Evolutionary conservation across 2,113 vertebrate genomes (phyloP).

Genomic region (Nothoprocta pentlandii): DNA sequence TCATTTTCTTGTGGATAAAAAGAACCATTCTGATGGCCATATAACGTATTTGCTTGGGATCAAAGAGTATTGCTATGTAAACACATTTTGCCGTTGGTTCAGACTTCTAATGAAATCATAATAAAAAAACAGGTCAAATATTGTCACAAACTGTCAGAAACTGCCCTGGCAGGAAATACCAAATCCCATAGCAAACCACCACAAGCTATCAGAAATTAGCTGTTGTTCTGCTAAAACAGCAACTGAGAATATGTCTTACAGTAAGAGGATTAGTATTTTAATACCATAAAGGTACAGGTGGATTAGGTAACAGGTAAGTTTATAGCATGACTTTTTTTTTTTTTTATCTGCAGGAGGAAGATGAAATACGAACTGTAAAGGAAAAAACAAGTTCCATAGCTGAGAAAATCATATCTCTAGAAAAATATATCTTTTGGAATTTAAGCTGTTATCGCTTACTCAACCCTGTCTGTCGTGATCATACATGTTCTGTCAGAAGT

Average conservation of each 20-base stretch:
- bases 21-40: conserved; percentile 38
- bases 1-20: background rate
- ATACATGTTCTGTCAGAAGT: background rate
- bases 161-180: conserved; percentile 69
- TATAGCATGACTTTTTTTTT: background rate
- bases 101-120: conserved; percentile 71
- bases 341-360: conserved; percentile 14
- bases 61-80: conserved; percentile 64
- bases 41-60: conserved; percentile 55
- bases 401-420: background rate
- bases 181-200: conserved; percentile 76
- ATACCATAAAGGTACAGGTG: background rate
- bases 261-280: conserved; percentile 16
- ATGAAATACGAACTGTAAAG: conserved; percentile 26
- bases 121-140: conserved; percentile 74
- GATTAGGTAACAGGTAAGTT: background rate
- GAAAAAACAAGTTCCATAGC: background rate
- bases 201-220: conserved; percentile 78
- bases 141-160: conserved; percentile 73
- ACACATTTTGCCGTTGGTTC: conserved; percentile 68
- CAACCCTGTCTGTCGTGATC: background rate
- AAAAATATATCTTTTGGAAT: background rate
- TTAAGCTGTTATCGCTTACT: conserved; percentile 26
- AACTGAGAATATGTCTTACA: background rate
- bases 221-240: conserved; percentile 71